phyloP scores from a whole-genome alignment of 2,113 vertebrate genomes.

The Athene cunicularia region DNA sequence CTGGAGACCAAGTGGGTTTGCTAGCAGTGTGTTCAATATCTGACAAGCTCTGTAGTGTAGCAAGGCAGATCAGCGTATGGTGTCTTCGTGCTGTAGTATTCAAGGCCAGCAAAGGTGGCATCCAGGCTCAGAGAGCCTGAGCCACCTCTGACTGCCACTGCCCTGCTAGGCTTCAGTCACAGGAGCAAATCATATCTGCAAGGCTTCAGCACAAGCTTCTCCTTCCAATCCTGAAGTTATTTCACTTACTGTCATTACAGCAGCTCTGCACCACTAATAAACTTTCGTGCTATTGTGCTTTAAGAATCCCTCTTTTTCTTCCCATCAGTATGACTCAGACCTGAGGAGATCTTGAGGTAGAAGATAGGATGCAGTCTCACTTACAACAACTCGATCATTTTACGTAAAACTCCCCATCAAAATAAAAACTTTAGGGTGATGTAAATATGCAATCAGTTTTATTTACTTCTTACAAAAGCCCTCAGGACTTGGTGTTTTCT shows the following conservation, averaged over 20 bases:
- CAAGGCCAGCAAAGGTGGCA: not conserved
- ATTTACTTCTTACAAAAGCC: not conserved
- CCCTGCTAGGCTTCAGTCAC: not conserved
- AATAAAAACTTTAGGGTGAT: not conserved
- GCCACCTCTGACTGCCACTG: not conserved
- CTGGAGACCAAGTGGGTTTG: not conserved
- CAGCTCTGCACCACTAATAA: not conserved
- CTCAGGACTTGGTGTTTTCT: not conserved
- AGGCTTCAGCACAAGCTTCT: not conserved
- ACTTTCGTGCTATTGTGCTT: not conserved
- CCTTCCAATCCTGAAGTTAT: not conserved
- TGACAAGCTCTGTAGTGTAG: not conserved
- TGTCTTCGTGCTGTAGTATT: not conserved
- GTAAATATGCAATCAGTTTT: not conserved
- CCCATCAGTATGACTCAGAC: not conserved
- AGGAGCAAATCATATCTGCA: not conserved
- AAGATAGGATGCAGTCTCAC: not conserved
- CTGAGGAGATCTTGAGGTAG: not conserved
- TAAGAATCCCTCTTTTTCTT: not conserved
- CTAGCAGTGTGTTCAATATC: not conserved
- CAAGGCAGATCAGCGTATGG: not conserved
- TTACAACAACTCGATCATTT: not conserved
- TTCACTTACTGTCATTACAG: not conserved
- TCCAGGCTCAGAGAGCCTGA: not conserved
- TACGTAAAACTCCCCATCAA: not conserved